phyloP scores from a whole-genome alignment of 2,113 vertebrate species.

The Poeciliopsis retropinna region DNA sequence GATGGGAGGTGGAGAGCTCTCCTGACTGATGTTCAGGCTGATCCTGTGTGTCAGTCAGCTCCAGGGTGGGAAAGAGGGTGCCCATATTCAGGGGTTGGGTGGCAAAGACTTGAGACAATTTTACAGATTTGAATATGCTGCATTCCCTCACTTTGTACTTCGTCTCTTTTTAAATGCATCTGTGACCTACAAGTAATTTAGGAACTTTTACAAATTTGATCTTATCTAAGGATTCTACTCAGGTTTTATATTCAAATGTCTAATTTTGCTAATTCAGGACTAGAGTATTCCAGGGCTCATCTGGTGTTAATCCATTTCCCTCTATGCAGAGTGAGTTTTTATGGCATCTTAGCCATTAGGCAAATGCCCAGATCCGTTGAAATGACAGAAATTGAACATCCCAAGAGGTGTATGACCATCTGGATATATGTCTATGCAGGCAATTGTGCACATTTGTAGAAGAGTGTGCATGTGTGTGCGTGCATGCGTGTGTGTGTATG shows the following conservation, averaged over 20 bases:
- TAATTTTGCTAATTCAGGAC: conserved; percentile 11
- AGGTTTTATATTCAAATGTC: background rate
- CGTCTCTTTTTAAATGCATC: background rate
- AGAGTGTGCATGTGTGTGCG: background rate
- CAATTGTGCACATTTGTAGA: conserved; percentile 5
- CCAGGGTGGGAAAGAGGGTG: conserved; percentile 37
- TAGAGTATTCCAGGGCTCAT: conserved; percentile 50
- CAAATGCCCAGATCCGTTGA: conserved; percentile 52
- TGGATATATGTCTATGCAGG: conserved; percentile 44
- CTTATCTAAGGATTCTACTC: background rate
- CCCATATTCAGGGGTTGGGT: conserved; percentile 40
- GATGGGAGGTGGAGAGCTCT: conserved; percentile 31
- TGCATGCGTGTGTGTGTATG: conserved; percentile 6
- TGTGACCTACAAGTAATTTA: background rate
- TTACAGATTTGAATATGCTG: conserved; percentile 17
- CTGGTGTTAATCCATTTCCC: conserved; percentile 44
- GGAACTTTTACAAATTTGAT: background rate
- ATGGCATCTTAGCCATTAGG: conserved; percentile 54
- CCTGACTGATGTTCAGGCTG: conserved; percentile 60
- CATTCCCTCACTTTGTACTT: conserved; percentile 13
- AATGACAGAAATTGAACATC: conserved; percentile 59
- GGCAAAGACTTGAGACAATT: conserved; percentile 29
- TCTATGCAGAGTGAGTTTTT: conserved; percentile 51
- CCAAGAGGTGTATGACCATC: conserved; percentile 64
- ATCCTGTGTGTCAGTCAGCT: conserved; percentile 69